A percentile compares a stretch with the other conserved stretches of the same genome.
These are phyloP conservation scores for Tineola bisselliella DNA, from an alignment of 2,888 invertebrate species.

Conservation along the genomic window DNA sequence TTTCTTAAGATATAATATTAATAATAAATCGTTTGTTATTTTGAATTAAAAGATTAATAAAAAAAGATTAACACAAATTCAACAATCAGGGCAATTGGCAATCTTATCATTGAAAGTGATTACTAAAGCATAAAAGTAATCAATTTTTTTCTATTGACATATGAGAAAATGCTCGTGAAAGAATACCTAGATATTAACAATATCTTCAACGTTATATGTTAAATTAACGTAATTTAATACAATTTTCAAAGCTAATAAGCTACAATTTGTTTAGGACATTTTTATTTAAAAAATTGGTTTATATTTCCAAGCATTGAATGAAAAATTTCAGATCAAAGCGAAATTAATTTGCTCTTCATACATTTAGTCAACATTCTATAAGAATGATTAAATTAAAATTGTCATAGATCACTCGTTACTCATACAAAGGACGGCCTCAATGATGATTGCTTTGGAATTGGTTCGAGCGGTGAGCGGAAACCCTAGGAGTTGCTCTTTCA, in stretches of 20 bases:
- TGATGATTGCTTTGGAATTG: constrained; percentile 53
- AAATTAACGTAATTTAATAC: background rate
- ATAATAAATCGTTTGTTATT: too few relatives aligned
- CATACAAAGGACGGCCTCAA: constrained; percentile 45
- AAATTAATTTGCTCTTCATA: background rate
- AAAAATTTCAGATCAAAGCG: constrained; percentile 10
- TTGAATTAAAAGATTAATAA: too few relatives aligned
- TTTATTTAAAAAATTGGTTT: background rate
- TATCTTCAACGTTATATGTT: too few relatives aligned
- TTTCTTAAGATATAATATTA: too few relatives aligned
- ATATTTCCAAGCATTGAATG: background rate
- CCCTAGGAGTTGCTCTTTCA: constrained; percentile 23
- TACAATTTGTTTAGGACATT: background rate
- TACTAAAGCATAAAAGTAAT: too few relatives aligned
- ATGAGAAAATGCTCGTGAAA: too few relatives aligned
- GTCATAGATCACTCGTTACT: constrained; percentile 28
- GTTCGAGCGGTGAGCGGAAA: constrained; percentile 35
- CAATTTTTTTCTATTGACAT: too few relatives aligned
- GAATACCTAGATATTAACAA: too few relatives aligned
- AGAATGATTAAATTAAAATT: constrained; percentile 37
- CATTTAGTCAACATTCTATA: background rate
- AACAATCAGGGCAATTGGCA: too few relatives aligned
- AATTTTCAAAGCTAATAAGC: background rate
- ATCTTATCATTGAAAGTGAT: too few relatives aligned
- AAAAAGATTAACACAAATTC: too few relatives aligned